These are phyloP conservation scores for Macaria notata DNA, from an alignment of 2,888 invertebrate genomes.

Conservation along the genomic window DNA sequence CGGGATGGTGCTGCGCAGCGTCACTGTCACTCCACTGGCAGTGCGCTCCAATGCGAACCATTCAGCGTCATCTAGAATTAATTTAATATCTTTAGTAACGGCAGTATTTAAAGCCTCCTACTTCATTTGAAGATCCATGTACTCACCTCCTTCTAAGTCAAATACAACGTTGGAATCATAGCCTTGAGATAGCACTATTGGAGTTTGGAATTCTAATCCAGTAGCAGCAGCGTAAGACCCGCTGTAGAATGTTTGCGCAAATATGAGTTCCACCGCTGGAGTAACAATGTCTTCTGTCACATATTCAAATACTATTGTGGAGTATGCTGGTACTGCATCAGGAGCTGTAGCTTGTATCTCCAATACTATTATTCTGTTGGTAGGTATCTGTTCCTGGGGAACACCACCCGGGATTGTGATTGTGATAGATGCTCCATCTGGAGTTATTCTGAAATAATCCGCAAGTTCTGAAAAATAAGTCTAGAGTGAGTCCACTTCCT, in stretches of 20 bases:
- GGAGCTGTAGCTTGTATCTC: slow-evolving; percentile 41
- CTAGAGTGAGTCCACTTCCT: too few relatives aligned
- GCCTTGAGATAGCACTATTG: too few relatives aligned
- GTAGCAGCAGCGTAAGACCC: slow-evolving; percentile 30
- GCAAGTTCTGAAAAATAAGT: slow-evolving; percentile 10
- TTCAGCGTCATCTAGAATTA: slow-evolving; percentile 22
- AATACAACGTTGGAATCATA: slow-evolving; percentile 33
- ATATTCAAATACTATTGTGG: slow-evolving; percentile 40
- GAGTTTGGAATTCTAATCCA: slow-evolving; percentile 39
- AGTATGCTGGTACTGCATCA: slow-evolving; percentile 34
- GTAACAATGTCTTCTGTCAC: slow-evolving; percentile 15
- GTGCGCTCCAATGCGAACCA: slow-evolving; percentile 26
- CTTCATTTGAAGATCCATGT: too few relatives aligned
- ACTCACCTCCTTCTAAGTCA: slow-evolving; percentile 42
- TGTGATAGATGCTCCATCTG: slow-evolving; percentile 18
- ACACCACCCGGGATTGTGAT: slow-evolving; percentile 26
- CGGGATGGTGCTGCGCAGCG: slow-evolving; percentile 33
- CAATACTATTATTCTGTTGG: slow-evolving; percentile 37
- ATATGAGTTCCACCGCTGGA: slow-evolving; percentile 22
- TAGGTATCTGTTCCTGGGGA: slow-evolving; percentile 40
- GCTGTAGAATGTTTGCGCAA: slow-evolving; percentile 38
- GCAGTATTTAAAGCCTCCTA: too few relatives aligned
- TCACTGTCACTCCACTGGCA: slow-evolving; percentile 28
- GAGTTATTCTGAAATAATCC: slow-evolving; percentile 12
- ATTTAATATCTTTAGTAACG: neutral